Conservation (phyloP, 2,113 vertebrate species). For the Peromyscus maniculatus region DNA sequence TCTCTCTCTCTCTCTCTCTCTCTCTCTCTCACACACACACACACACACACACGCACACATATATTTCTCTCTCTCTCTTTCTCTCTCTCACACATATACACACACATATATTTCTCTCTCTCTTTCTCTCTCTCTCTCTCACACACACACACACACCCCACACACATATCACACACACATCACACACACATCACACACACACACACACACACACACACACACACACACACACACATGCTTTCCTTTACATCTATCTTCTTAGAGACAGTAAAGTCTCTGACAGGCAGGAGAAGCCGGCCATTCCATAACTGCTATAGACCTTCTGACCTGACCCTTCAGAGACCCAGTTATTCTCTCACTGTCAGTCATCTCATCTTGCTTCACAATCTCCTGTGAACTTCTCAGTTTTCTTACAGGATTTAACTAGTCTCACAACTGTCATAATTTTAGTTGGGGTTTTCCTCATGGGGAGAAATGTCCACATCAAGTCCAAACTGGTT, state of each 20-base stretch:
- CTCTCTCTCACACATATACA: no score
- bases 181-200: no score
- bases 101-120: no score
- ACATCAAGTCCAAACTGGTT: constrained; percentile 13
- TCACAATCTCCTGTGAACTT: not conserved
- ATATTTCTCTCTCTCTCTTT: no score
- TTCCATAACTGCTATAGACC: not conserved
- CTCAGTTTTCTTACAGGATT: not conserved
- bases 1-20: no score
- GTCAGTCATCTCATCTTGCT: not conserved
- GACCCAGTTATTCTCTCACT: not conserved
- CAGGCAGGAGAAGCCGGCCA: not conserved
- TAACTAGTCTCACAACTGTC: constrained; percentile 44
- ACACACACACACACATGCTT: not conserved
- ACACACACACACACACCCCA: no score
- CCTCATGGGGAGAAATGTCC: constrained; percentile 3
- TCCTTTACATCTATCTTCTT: not conserved
- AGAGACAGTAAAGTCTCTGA: not conserved
- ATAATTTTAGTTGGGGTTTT: constrained; percentile 56
- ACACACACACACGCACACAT: not conserved
- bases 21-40: not conserved
- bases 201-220: not conserved
- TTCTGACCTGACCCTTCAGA: not conserved
- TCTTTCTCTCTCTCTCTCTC: no score
- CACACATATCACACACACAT: no score